These are phyloP conservation scores for Brenthis hecate DNA, from an alignment of 2,888 invertebrate genomes.

Conservation along the genomic window DNA sequence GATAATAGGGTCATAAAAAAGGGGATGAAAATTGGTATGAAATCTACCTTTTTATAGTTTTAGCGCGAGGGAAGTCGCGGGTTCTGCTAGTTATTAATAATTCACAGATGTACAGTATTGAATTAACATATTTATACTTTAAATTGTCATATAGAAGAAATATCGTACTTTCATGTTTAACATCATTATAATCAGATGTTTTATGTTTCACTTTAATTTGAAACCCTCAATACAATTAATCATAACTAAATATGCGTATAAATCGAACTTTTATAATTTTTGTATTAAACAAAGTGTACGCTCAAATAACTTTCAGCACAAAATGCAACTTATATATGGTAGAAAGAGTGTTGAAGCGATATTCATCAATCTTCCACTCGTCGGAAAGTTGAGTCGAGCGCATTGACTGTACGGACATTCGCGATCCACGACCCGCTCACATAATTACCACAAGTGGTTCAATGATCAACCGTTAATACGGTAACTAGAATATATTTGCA, in stretches of 20 bases:
- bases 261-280: not conserved
- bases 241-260: not conserved
- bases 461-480: constrained; percentile 73
- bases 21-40: no score
- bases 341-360: constrained; percentile 28
- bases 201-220: no score
- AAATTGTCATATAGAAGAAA: no score
- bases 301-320: constrained; percentile 20
- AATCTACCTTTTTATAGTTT: no score
- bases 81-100: no score
- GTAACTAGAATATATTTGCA: constrained; percentile 76
- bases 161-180: no score
- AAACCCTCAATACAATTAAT: no score
- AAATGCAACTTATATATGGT: constrained; percentile 27
- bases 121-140: no score
- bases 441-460: constrained; percentile 72
- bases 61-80: no score
- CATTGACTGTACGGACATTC: constrained; percentile 37
- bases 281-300: not conserved
- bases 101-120: no score
- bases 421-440: constrained; percentile 44
- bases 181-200: no score
- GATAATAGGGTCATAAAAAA: no score
- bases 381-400: constrained; percentile 29
- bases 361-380: constrained; percentile 34